Evolutionary conservation across 1,140 invertebrate species (phyloP).

Genomic region (Lanistes nyassanus): DNA sequence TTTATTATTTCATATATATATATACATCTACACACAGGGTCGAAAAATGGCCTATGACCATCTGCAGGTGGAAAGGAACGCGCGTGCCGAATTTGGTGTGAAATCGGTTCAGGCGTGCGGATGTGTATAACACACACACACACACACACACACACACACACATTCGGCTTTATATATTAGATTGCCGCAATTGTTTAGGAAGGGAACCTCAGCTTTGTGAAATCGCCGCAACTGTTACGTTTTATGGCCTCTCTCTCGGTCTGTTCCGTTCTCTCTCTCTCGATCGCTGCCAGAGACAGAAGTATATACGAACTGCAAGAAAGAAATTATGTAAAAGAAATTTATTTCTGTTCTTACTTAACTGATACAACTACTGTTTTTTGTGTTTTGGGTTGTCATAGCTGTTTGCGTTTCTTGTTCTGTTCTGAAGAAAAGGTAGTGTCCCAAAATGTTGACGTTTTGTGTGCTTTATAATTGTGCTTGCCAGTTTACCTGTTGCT

Average conservation of each 20-base stretch:
- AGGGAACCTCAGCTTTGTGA: neutral
- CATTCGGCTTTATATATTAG: neutral
- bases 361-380: too few species aligned
- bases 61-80: too few species aligned
- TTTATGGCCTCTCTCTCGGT: neutral
- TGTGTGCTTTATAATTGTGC: too few species aligned
- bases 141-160: conserved; percentile 15
- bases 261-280: conserved; percentile 9
- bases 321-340: neutral
- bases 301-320: neutral
- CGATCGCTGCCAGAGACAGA: neutral
- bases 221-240: neutral
- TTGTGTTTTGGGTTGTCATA: too few species aligned
- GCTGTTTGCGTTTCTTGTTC: too few species aligned
- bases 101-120: too few species aligned
- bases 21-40: too few species aligned
- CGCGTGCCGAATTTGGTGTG: too few species aligned
- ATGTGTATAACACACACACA: too few species aligned
- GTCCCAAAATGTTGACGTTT: neutral
- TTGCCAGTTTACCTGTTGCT: too few species aligned
- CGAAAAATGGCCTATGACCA: neutral
- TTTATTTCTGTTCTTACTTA: neutral
- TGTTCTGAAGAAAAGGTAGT: neutral
- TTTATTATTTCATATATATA: too few species aligned
- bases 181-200: neutral